A percentile compares a stretch with the other conserved stretches of the same genome.
These are phyloP conservation scores for Myotis myotis DNA, from an alignment of 2,797 vertebrate genomes.

Conservation along the genomic window DNA sequence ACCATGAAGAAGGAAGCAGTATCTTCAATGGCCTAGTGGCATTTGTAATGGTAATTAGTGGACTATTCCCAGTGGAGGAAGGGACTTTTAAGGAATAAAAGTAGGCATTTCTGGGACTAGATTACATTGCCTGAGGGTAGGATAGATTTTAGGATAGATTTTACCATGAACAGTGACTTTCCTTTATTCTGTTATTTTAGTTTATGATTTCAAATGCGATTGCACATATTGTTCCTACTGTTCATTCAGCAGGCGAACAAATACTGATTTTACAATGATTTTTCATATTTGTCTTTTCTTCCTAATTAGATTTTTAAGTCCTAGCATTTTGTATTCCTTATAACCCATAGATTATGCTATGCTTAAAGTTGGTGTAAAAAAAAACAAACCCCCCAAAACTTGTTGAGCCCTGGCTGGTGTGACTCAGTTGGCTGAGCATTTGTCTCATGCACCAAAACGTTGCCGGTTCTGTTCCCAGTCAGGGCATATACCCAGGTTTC, in stretches of 20 bases:
- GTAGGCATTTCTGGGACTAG: background rate
- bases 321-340: background rate
- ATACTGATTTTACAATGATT: slow-evolving; percentile 7
- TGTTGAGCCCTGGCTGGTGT: background rate
- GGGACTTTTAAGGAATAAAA: background rate
- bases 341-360: background rate
- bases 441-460: background rate
- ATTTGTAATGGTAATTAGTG: background rate
- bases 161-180: background rate
- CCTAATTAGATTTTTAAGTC: slow-evolving; percentile 20
- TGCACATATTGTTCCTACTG: background rate
- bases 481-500: background rate
- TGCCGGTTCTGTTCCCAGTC: background rate
- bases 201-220: background rate
- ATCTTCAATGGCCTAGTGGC: background rate
- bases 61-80: background rate
- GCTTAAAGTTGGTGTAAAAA: slow-evolving; percentile 21
- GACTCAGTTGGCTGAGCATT: background rate
- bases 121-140: background rate
- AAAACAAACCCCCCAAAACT: background rate
- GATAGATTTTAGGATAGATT: slow-evolving; percentile 18
- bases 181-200: background rate
- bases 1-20: background rate
- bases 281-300: slow-evolving; percentile 39
- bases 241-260: background rate